Evolutionary conservation across 2,113 vertebrate genomes (phyloP).

Genomic region (Sinocyclocheilus grahami): DNA sequence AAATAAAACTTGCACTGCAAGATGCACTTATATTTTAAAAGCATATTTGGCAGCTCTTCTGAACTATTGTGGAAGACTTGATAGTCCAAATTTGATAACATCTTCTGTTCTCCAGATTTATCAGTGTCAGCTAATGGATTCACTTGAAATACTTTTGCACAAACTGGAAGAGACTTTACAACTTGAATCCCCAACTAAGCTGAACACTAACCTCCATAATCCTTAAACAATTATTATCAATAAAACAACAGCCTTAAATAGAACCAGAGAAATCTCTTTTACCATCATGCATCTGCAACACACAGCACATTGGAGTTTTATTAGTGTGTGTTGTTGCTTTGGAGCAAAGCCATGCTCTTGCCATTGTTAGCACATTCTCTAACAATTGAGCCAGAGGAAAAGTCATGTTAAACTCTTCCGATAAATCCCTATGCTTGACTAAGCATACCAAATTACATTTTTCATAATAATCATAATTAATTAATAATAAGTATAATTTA

Average conservation of each 20-base stretch:
- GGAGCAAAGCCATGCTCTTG: not conserved
- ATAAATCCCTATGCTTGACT: not conserved
- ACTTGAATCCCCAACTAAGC: not conserved
- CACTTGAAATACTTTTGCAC: not conserved
- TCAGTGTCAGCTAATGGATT: not conserved
- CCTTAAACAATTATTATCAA: not conserved
- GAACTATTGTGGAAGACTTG: not conserved
- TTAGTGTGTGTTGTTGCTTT: not conserved
- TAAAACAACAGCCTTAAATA: not conserved
- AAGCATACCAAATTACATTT: not conserved
- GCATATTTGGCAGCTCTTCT: not conserved
- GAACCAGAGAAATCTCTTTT: not conserved
- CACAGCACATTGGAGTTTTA: not conserved
- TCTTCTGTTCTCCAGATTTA: not conserved
- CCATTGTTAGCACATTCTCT: not conserved
- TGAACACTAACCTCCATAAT: not conserved
- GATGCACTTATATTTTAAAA: not conserved
- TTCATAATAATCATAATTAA: not conserved
- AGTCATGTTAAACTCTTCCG: not conserved
- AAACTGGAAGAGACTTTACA: not conserved
- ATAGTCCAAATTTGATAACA: not conserved
- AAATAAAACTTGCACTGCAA: not conserved
- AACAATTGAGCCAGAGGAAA: slow-evolving; percentile 4
- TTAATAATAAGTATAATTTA: too few species aligned
- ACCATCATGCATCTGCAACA: not conserved